These are phyloP conservation scores for Nannospalax galili DNA, from an alignment of 2,113 vertebrate genomes.

Conservation along the genomic window DNA sequence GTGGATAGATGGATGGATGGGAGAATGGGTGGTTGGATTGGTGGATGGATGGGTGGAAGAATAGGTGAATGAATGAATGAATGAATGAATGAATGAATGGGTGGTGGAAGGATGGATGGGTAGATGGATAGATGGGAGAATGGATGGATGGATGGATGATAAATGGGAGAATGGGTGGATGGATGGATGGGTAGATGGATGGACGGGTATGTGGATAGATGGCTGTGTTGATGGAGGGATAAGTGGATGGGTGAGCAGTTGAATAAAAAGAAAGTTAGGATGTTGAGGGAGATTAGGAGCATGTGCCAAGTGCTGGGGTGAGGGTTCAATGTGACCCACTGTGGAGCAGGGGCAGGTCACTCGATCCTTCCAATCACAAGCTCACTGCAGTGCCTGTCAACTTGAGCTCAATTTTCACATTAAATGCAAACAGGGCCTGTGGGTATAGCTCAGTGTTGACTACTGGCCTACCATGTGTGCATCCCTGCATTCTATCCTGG, in stretches of 20 bases:
- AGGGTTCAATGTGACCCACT: too few species aligned
- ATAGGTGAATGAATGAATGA: rapidly evolving
- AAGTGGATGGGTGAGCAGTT: neutral
- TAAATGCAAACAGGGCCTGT: neutral
- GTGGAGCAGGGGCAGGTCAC: neutral
- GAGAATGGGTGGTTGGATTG: rapidly evolving
- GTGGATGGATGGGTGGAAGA: rapidly evolving
- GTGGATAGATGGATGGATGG: neutral
- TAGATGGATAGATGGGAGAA: rapidly evolving
- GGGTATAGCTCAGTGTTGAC: neutral
- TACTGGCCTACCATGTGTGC: neutral
- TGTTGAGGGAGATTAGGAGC: too few species aligned
- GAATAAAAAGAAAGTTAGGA: too few species aligned
- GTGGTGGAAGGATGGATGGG: too few species aligned
- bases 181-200: neutral
- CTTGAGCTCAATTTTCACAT: neutral
- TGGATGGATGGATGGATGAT: rapidly evolving
- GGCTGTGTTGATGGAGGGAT: neutral
- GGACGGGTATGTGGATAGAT: neutral
- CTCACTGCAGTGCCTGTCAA: neutral
- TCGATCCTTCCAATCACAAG: too few species aligned
- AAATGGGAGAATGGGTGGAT: neutral
- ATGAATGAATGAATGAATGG: rapidly evolving
- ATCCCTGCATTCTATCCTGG: neutral
- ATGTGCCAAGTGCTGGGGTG: too few species aligned